A percentile compares a stretch with the other conserved stretches of the same genome.
Evolutionary conservation across 2,113 vertebrate genomes (phyloP).

Genomic region (Gallinago paraguaiae): DNA sequence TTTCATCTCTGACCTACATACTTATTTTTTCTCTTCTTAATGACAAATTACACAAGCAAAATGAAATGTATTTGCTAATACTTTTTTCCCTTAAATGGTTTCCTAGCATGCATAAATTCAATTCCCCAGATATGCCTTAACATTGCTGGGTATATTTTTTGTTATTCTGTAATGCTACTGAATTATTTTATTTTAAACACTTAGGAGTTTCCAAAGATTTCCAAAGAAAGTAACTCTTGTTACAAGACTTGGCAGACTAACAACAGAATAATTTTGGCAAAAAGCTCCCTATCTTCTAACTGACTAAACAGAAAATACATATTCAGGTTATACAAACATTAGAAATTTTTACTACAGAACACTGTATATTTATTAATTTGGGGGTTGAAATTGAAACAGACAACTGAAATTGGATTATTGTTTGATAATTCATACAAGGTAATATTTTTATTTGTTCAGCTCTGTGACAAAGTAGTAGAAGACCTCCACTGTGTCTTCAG

Average conservation of each 20-base stretch:
- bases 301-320: neutral
- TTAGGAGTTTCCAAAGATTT: neutral
- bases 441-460: neutral
- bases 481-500: neutral
- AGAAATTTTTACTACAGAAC: neutral
- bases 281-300: neutral
- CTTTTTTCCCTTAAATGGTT: constrained; percentile 5
- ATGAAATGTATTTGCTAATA: neutral
- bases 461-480: neutral
- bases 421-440: neutral
- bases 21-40: constrained; percentile 25
- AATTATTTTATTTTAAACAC: neutral
- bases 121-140: neutral
- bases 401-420: neutral
- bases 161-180: neutral
- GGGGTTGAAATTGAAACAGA: neutral
- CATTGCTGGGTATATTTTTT: neutral
- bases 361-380: neutral
- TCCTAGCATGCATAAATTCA: neutral
- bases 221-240: neutral
- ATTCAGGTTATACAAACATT: neutral
- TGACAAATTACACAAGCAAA: constrained; percentile 17
- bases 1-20: neutral
- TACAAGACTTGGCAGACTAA: neutral
- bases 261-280: neutral